Conservation (phyloP, 2,797 vertebrate species). For the Synaphobranchus kaupii region DNA sequence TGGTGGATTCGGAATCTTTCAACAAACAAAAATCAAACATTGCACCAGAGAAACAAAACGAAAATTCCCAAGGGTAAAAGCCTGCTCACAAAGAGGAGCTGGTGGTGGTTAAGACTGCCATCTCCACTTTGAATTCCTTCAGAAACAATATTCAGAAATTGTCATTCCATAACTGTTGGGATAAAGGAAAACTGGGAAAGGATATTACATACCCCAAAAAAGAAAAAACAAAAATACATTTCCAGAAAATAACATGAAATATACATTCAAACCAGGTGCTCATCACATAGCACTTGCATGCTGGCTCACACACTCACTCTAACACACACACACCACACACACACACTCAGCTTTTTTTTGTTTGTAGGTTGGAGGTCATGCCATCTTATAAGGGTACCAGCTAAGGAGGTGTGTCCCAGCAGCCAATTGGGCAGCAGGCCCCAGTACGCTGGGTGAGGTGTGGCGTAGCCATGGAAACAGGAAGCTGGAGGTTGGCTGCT, state of each 20-base stretch:
- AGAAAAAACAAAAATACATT: neutral
- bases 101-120: neutral
- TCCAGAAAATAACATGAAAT: conserved; percentile 2
- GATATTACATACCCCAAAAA: neutral
- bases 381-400: conserved; percentile 33
- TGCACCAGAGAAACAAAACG: neutral
- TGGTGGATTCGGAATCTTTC: neutral
- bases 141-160: neutral
- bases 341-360: neutral
- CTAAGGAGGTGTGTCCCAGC: conserved; percentile 28
- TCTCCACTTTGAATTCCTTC: neutral
- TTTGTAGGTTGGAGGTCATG: conserved; percentile 19
- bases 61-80: neutral
- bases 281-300: neutral
- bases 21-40: neutral
- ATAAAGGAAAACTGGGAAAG: neutral
- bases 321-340: neutral
- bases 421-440: conserved; percentile 50
- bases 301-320: conserved; percentile 11
- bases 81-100: neutral
- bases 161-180: neutral
- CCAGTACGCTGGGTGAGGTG: conserved; percentile 30
- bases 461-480: conserved; percentile 49
- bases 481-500: conserved; percentile 30
- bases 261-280: neutral